phyloP scores from a whole-genome alignment of 1,140 invertebrate genomes.

The Drosophila biarmipes region DNA sequence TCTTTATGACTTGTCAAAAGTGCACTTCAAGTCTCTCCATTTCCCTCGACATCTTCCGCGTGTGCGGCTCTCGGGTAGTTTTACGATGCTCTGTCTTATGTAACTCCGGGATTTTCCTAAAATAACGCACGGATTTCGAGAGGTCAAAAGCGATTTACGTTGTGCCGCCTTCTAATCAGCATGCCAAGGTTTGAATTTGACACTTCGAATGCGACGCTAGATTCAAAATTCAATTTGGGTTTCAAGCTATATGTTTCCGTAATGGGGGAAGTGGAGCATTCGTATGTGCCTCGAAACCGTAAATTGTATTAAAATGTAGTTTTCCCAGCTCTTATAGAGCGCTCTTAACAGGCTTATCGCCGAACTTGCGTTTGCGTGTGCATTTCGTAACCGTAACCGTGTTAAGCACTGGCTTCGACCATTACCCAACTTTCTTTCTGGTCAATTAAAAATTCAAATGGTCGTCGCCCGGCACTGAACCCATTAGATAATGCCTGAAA shows the following conservation, averaged over 20 bases:
- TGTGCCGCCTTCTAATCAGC: slow-evolving; percentile 16
- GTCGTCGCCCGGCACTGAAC: slow-evolving; percentile 40
- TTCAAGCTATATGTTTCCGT: background rate
- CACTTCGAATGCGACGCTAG: background rate
- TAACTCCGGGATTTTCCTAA: slow-evolving; percentile 28
- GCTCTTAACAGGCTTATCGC: slow-evolving; percentile 5
- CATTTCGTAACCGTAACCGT: slow-evolving; percentile 67
- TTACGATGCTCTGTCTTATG: slow-evolving; percentile 32
- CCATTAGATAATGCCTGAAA: slow-evolving; percentile 60
- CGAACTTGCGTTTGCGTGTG: slow-evolving; percentile 17
- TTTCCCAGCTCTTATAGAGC: background rate
- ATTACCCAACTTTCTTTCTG: slow-evolving; percentile 45
- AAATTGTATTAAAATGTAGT: slow-evolving; percentile 10
- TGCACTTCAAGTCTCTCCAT: slow-evolving; percentile 30
- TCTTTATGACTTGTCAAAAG: slow-evolving; percentile 55
- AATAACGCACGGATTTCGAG: slow-evolving; percentile 12
- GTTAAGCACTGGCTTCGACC: slow-evolving; percentile 39
- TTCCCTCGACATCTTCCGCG: slow-evolving; percentile 31
- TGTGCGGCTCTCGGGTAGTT: slow-evolving; percentile 9
- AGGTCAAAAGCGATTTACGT: slow-evolving; percentile 16
- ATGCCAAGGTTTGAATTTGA: slow-evolving; percentile 10
- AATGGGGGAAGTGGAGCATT: slow-evolving; percentile 24
- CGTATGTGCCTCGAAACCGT: slow-evolving; percentile 7
- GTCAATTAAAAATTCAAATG: slow-evolving; percentile 65
- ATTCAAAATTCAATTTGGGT: background rate